phyloP scores from a whole-genome alignment of 2,113 vertebrate species.

The Varanus komodoensis region DNA sequence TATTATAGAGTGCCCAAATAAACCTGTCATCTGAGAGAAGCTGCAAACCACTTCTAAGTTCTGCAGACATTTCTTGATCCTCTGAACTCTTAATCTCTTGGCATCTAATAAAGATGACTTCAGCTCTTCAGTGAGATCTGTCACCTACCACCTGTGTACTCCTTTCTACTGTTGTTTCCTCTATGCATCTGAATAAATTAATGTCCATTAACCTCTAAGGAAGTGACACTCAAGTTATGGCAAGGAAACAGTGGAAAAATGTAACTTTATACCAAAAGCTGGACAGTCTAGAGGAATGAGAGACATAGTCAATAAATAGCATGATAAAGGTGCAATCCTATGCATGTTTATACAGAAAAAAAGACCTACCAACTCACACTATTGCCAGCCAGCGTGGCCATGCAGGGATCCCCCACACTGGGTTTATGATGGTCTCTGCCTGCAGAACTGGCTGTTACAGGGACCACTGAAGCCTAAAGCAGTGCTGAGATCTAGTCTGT shows the following conservation, averaged over 20 bases:
- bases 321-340: background rate
- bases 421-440: background rate
- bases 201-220: constrained; percentile 48
- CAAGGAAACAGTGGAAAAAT: background rate
- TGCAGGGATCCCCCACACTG: too few relatives aligned
- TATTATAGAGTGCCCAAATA: constrained; percentile 79
- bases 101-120: constrained; percentile 74
- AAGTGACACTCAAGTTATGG: background rate
- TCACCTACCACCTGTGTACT: constrained; percentile 62
- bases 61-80: constrained; percentile 74
- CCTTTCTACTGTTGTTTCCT: constrained; percentile 67
- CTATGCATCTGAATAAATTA: constrained; percentile 55
- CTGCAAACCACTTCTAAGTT: constrained; percentile 72
- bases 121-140: constrained; percentile 65
- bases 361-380: too few relatives aligned
- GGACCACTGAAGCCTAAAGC: background rate
- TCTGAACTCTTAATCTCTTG: constrained; percentile 73
- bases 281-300: background rate
- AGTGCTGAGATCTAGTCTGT: background rate
- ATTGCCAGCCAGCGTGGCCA: too few relatives aligned
- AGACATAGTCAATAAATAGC: background rate
- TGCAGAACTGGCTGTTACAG: too few relatives aligned
- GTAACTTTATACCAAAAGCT: background rate
- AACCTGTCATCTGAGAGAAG: constrained; percentile 76
- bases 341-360: background rate